Conservation (phyloP, 2,797 vertebrate species). For the Amblyraja radiata region DNA sequence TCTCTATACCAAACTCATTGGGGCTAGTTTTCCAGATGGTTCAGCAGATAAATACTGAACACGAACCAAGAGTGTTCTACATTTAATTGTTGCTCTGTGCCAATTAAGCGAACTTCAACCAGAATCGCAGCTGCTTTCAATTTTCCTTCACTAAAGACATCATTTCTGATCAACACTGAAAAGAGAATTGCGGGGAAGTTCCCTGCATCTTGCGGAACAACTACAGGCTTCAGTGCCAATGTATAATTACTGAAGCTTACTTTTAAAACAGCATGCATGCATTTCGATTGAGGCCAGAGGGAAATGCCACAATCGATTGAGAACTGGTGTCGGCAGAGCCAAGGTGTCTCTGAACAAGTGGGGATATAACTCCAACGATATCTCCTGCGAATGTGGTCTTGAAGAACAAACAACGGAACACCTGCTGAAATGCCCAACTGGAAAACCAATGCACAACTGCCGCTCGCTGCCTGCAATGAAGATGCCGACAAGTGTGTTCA, state of each 20-base stretch:
- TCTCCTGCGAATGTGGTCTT: too few relatives aligned
- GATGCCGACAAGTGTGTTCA: too few relatives aligned
- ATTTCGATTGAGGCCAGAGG: too few relatives aligned
- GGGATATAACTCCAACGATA: too few relatives aligned
- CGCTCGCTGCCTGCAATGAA: too few relatives aligned
- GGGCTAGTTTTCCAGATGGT: not conserved
- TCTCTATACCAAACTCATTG: too few relatives aligned
- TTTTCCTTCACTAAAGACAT: not conserved
- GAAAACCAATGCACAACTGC: too few relatives aligned
- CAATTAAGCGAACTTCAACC: not conserved
- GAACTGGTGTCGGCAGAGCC: too few relatives aligned
- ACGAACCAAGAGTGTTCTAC: not conserved
- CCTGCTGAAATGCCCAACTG: too few relatives aligned
- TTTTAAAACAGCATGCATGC: not conserved
- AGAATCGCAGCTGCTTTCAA: not conserved
- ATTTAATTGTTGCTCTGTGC: not conserved
- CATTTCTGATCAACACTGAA: not conserved
- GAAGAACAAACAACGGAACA: too few relatives aligned
- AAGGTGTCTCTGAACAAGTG: too few relatives aligned
- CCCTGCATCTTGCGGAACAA: not conserved
- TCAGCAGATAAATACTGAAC: not conserved
- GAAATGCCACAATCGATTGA: too few relatives aligned
- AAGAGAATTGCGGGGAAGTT: not conserved
- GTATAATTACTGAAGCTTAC: not conserved
- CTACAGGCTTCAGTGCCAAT: not conserved